phyloP scores from a whole-genome alignment of 2,113 vertebrate species.

The Ctenodactylus gundi region DNA sequence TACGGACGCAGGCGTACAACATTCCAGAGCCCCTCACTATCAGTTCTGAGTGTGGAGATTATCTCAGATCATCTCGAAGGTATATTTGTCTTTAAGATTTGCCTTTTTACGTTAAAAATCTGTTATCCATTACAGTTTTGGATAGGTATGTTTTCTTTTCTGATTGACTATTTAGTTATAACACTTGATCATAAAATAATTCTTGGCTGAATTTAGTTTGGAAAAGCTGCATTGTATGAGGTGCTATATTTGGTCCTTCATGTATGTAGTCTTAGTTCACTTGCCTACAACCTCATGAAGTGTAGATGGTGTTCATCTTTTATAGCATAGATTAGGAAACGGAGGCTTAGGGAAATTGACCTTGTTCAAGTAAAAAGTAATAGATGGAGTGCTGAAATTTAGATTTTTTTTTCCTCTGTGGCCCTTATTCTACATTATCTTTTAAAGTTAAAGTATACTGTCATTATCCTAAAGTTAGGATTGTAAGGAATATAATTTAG shows the following conservation, averaged over 20 bases:
- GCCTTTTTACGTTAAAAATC: constrained; percentile 17
- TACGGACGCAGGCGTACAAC: not conserved
- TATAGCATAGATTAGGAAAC: not conserved
- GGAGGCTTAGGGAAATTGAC: not conserved
- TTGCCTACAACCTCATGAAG: not conserved
- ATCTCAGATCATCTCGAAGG: constrained; percentile 48
- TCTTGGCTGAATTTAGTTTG: not conserved
- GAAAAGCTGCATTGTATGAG: not conserved
- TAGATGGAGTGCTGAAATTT: not conserved
- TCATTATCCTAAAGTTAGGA: not conserved
- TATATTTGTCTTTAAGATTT: constrained; percentile 67
- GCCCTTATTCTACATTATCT: not conserved
- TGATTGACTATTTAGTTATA: constrained; percentile 48
- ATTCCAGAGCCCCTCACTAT: not conserved
- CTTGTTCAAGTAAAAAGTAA: not conserved
- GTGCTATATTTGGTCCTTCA: not conserved
- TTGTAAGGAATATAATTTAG: constrained; percentile 9
- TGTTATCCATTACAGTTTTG: not conserved
- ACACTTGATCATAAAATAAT: constrained; percentile 26
- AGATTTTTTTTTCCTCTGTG: not conserved
- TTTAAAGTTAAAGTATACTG: not conserved
- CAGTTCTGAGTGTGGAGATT: not conserved
- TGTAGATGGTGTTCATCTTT: not conserved
- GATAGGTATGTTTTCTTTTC: constrained; percentile 42
- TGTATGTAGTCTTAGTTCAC: not conserved